A percentile compares a stretch with the other conserved stretches of the same genome.
These are phyloP conservation scores for Apeira syringaria DNA, from an alignment of 2,888 invertebrate genomes.

Conservation along the genomic window DNA sequence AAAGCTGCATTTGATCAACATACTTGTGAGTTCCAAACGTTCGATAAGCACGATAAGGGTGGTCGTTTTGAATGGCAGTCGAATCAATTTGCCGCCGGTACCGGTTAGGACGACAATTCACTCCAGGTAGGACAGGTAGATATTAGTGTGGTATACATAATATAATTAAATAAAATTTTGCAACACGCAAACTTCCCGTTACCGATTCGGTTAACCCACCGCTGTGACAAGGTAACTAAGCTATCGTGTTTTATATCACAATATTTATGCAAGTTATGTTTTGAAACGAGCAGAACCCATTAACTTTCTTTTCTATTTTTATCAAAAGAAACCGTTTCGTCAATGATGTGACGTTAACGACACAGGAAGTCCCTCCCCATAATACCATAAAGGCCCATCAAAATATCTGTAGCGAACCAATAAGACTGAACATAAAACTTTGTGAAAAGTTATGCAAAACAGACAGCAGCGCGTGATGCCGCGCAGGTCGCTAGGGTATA, in stretches of 20 bases:
- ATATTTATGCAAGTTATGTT: conserved; percentile 11
- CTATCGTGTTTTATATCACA: background rate
- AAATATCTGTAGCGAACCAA: conserved; percentile 13
- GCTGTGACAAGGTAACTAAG: no score
- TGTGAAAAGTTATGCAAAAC: conserved; percentile 24
- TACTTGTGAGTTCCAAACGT: conserved; percentile 32
- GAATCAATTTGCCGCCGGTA: conserved; percentile 49
- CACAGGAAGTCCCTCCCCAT: conserved; percentile 5
- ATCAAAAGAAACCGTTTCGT: conserved; percentile 1
- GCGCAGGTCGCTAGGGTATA: conserved; percentile 29
- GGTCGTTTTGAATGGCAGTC: conserved; percentile 44
- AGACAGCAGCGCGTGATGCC: conserved; percentile 18
- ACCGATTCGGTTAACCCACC: conserved; percentile 1
- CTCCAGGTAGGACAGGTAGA: conserved; percentile 28
- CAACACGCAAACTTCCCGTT: conserved; percentile 44
- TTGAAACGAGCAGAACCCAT: background rate
- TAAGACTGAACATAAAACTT: conserved; percentile 17
- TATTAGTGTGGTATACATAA: conserved; percentile 23
- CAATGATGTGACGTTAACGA: conserved; percentile 3
- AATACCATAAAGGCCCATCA: conserved; percentile 13
- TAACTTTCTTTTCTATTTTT: no score
- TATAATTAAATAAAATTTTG: conserved; percentile 21
- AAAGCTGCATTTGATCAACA: conserved; percentile 32
- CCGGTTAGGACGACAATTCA: conserved; percentile 36
- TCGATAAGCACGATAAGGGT: conserved; percentile 41